Base-by-base conservation (phyloP, 1,140 invertebrate genomes). In the Drosophila dunni region DNA sequence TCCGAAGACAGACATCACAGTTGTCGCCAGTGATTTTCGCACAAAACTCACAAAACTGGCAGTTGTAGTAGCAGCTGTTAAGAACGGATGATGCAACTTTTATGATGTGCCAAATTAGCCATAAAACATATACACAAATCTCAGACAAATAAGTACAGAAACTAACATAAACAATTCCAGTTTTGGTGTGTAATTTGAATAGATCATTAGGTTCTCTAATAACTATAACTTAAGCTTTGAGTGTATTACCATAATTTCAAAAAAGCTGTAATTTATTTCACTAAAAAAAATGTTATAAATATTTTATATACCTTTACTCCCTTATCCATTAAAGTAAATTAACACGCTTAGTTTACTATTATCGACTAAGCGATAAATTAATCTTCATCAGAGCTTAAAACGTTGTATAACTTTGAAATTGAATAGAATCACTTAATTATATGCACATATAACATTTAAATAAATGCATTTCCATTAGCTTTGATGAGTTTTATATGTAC, bases 81-180 rank as follows among this genome's bases (percentile, higher is more conserved):
- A 62, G 40, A 57, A 46, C 69, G 46, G 38, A 75, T 57, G 56
- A 66, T 70, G 79, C 62, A 70, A 67, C 15, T 81, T 86, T 85
- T 85, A 85, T 81, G 82, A 81, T 75, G 81, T 85, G 82, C 60
- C 29, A 85, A 86, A 85, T 85, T 86, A 78, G 79, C 67, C 64
- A 79, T 86, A 78, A 85, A 85, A 85, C 11, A 58, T 8, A 51
- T 13, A 45, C 15, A 34, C 24, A 42, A 50, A 54, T 67, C 20
- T 48, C 17, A 48, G 17, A n/a, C 40, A 51, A 56, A 56, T 36
- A 56, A 42, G 58, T 34, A 44, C 24, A 60, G 38, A 15, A 42
- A 51, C 10, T 36, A 48, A 33, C 5, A 10, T 24, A 9, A 11
- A n/a, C 11, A 42, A 29, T 42, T 42, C 11, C 11, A 11, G 40